These are phyloP conservation scores for Keiferia lycopersicella DNA, from an alignment of 2,888 invertebrate genomes.

Conservation along the genomic window DNA sequence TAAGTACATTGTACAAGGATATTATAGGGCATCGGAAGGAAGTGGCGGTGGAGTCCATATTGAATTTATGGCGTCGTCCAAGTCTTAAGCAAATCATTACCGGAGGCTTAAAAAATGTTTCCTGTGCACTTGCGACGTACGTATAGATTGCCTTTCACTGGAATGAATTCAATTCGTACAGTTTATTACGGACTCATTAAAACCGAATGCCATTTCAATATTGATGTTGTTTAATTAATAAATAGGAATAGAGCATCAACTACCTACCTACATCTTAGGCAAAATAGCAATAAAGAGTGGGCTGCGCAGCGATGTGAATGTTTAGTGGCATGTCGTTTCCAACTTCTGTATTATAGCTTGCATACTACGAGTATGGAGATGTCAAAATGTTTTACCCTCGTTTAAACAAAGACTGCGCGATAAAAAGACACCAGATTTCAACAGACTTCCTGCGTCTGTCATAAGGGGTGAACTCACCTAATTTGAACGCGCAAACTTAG, in stretches of 20 bases:
- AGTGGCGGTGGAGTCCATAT: slow-evolving; percentile 59
- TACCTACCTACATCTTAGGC: not conserved
- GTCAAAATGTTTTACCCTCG: slow-evolving; percentile 64
- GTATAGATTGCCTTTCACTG: slow-evolving; percentile 54
- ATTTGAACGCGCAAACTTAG: slow-evolving; percentile 15
- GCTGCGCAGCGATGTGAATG: not conserved
- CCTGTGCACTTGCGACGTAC: slow-evolving; percentile 62
- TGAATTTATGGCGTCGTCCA: slow-evolving; percentile 57
- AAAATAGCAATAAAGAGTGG: not conserved
- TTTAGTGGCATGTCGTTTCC: not conserved
- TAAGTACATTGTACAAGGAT: slow-evolving; percentile 3
- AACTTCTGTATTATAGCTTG: slow-evolving; percentile 34
- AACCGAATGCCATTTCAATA: slow-evolving; percentile 52
- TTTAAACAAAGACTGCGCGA: slow-evolving; percentile 64
- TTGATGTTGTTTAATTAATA: slow-evolving; percentile 26
- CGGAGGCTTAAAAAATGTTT: slow-evolving; percentile 55
- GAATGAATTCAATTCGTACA: slow-evolving; percentile 60
- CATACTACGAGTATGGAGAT: slow-evolving; percentile 58
- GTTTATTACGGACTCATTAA: slow-evolving; percentile 54
- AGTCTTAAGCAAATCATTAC: slow-evolving; percentile 69
- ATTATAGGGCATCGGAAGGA: slow-evolving; percentile 77
- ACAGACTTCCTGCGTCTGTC: slow-evolving; percentile 71
- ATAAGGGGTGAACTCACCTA: slow-evolving; percentile 56
- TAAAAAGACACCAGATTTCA: slow-evolving; percentile 76
- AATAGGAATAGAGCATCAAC: not conserved